These are phyloP conservation scores for Seriola rivoliana DNA, from an alignment of 2,113 vertebrate genomes.

Conservation along the genomic window DNA sequence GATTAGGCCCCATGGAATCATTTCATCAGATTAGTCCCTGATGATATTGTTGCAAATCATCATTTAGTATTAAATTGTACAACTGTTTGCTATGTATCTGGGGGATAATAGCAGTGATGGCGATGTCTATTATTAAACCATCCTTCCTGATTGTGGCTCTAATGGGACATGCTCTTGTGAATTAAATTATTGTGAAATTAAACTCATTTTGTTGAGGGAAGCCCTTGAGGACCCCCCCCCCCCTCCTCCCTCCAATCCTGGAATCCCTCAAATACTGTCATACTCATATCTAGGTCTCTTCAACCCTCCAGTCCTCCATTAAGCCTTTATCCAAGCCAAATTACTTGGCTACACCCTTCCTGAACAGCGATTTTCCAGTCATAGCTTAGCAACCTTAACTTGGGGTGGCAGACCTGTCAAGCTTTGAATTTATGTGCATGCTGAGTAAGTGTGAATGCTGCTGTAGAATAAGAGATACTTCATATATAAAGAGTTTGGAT, in stretches of 20 bases:
- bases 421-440: conserved; percentile 1
- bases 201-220: conserved; percentile 7
- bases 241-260: neutral
- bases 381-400: neutral
- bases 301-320: neutral
- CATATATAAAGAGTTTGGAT: neutral
- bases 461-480: neutral
- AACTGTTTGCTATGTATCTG: conserved; percentile 18
- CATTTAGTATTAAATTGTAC: conserved; percentile 11
- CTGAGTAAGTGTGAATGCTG: neutral
- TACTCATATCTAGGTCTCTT: conserved; percentile 1
- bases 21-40: conserved; percentile 33
- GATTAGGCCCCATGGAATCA: neutral
- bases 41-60: conserved; percentile 9
- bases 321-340: conserved; percentile 17
- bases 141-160: conserved; percentile 11
- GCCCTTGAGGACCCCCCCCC: neutral
- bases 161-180: conserved; percentile 24
- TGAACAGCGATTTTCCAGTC: neutral
- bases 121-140: conserved; percentile 26
- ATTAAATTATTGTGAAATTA: conserved; percentile 52
- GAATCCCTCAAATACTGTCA: conserved; percentile 18
- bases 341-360: neutral
- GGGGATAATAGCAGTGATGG: conserved; percentile 12
- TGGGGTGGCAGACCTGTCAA: neutral